Conservation (phyloP, 2,797 vertebrate genomes). For the Mycteria americana region DNA sequence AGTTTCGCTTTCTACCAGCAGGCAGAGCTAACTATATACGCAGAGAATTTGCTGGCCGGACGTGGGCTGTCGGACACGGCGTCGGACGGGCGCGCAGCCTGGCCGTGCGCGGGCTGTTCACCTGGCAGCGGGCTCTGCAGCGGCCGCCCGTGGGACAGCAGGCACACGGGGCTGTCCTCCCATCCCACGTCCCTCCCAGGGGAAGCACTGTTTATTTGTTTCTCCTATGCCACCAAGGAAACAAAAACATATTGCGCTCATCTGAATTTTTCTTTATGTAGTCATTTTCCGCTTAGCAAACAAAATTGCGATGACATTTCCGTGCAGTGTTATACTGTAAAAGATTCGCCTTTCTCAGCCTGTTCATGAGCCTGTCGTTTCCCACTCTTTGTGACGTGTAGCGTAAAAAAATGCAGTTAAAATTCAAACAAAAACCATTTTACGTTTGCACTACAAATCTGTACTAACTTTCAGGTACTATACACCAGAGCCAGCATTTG, state of each 20-base stretch:
- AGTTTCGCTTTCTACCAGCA: neutral
- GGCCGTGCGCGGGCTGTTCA: fast-evolving
- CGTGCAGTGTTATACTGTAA: neutral
- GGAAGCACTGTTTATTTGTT: neutral
- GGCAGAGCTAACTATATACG: neutral
- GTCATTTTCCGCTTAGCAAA: neutral
- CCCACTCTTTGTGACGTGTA: neutral
- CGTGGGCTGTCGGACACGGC: neutral
- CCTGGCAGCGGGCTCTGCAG: fast-evolving
- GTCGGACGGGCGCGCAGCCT: fast-evolving
- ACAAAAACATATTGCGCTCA: neutral
- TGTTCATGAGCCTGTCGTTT: neutral
- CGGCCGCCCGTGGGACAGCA: fast-evolving
- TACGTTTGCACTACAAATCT: neutral
- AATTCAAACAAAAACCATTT: neutral
- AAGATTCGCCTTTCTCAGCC: neutral
- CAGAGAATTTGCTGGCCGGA: neutral
- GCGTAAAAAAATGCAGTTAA: neutral
- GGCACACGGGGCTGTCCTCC: neutral
- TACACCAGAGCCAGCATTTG: neutral
- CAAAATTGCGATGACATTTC: neutral
- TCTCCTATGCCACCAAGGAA: neutral
- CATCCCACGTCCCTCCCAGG: fast-evolving
- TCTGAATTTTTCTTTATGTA: neutral
- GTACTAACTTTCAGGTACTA: neutral